These are phyloP conservation scores for Tetraneura akinire DNA, from an alignment of 1,140 invertebrate genomes.

Conservation along the genomic window DNA sequence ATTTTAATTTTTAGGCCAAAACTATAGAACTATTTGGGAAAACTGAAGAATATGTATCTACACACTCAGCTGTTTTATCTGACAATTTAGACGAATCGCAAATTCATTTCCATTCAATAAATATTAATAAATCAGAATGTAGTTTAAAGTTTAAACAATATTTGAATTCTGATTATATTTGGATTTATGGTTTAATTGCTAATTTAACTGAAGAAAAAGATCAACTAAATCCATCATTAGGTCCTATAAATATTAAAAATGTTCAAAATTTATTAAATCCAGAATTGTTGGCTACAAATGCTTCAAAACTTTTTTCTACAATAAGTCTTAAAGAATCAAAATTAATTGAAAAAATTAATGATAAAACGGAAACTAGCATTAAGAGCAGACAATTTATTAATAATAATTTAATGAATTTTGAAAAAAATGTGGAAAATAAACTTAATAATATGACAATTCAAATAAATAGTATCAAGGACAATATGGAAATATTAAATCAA, in stretches of 20 bases:
- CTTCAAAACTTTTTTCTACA: background rate
- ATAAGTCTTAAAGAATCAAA: background rate
- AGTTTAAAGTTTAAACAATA: slow-evolving; percentile 20
- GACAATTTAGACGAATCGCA: background rate
- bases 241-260: slow-evolving; percentile 32
- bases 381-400: background rate
- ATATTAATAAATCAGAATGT: background rate
- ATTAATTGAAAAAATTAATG: background rate
- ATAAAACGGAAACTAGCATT: background rate
- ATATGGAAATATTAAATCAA: slow-evolving; percentile 6
- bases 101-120: background rate
- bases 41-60: slow-evolving; percentile 26
- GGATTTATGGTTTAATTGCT: slow-evolving; percentile 21
- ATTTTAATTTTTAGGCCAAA: slow-evolving; percentile 25
- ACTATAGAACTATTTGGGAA: slow-evolving; percentile 30
- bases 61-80: background rate
- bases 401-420: background rate
- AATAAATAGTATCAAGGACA: background rate
- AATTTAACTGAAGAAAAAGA: background rate
- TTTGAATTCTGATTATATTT: background rate
- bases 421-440: background rate
- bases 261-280: slow-evolving; percentile 9
- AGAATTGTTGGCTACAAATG: background rate
- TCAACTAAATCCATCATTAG: background rate
- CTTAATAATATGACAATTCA: background rate